Evolutionary conservation across 1,140 invertebrate species (phyloP), one percentile per base, ranked within the genome.

Genomic region (Acromyrmex echinatior): DNA sequence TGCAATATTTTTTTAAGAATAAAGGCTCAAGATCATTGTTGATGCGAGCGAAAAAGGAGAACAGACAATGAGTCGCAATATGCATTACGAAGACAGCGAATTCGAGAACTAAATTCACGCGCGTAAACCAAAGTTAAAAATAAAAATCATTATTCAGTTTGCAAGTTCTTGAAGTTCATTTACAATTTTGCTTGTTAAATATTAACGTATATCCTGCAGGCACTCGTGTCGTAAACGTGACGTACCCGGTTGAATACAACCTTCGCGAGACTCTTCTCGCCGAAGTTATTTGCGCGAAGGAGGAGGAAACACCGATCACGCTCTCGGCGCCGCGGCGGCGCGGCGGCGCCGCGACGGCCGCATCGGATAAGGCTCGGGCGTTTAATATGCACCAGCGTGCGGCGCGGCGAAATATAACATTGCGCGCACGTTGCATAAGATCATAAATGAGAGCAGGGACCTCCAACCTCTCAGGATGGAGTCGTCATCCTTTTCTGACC

Each of bases 401-500:
- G 21, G 56, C 66, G 68, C 65, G 21, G 74, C 58, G 86, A 90
- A 88, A 94, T 94, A 93, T 92, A 91, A 93, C 92, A 94, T 92
- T 93, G 88, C 92, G 92, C 88, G 90, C 91, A 91, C 92, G 93
- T 93, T 94, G 92, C 93, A 93, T 92, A 92, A 93, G 92, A 94
- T 94, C 92, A 91, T 87, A 92, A 94, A 94, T 94, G 92, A 93
- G 92, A 89, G 86, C 89, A 53, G 86, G 89, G 88, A 92, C 88
- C 91, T 86, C 86, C 87, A 87, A 90, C 87, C 91, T 87, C 89
- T 80, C 62, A 86, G 89, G 90, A 92, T 87, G 78, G 87, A 91
- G 91, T 92, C 92, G 91, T 94, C 91, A 93, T 94, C 92, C 92
- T 91, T 87, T 93, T 91, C 90, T 74, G 90, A 92, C 88, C 88